These are phyloP conservation scores for Alentia gelatinosa DNA, from an alignment of 2,888 invertebrate genomes.

Conservation along the genomic window DNA sequence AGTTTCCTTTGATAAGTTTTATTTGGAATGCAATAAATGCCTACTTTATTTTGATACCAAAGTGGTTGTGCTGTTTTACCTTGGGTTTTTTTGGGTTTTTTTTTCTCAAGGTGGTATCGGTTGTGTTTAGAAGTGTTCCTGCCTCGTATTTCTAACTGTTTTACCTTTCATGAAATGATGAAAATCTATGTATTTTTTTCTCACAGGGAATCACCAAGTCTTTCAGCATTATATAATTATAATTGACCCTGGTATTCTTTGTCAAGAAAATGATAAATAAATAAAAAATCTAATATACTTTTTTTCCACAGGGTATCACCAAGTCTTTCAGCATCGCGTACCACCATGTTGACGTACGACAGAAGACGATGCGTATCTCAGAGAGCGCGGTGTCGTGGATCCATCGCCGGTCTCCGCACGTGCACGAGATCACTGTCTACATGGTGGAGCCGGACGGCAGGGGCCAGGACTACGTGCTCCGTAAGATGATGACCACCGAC, in stretches of 20 bases:
- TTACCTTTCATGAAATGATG: no score
- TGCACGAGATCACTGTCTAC: constrained; percentile 76
- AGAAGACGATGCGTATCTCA: constrained; percentile 77
- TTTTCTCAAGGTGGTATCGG: no score
- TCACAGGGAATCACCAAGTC: constrained; percentile 80
- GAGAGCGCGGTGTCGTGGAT: constrained; percentile 80
- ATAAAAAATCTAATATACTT: no score
- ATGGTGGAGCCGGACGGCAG: constrained; percentile 77
- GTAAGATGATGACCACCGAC: constrained; percentile 78
- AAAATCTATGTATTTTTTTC: no score
- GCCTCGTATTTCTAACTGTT: no score
- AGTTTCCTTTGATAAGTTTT: no score
- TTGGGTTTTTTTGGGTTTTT: background rate
- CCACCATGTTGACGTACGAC: constrained; percentile 77
- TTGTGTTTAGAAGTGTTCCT: no score
- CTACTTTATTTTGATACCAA: no score
- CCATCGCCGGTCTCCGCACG: constrained; percentile 75
- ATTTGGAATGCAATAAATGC: background rate
- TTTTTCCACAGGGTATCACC: constrained; percentile 80
- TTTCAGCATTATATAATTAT: no score
- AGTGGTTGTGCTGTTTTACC: no score
- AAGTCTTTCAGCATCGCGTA: constrained; percentile 80
- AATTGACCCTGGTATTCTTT: no score
- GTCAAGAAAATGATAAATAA: no score
- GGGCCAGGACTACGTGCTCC: constrained; percentile 73